Percentiles rank a stretch among this genome's conserved stretches.
Conservation (phyloP, 2,113 vertebrate species). For the Vidua chalybeata region DNA sequence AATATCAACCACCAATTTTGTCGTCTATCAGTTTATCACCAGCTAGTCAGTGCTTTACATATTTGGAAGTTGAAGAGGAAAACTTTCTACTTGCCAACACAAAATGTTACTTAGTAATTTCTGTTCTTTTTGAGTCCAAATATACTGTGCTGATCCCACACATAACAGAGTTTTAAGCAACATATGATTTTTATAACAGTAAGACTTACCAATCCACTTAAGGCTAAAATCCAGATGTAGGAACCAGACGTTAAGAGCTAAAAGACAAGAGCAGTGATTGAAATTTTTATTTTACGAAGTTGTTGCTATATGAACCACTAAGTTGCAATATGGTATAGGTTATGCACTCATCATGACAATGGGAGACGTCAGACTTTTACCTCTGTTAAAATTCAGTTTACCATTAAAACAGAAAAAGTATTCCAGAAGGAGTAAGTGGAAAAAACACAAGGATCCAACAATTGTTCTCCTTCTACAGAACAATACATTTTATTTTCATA, state of each 20-base stretch:
- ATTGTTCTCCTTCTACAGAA: background rate
- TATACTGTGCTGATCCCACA: background rate
- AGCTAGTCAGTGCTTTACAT: background rate
- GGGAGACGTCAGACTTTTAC: background rate
- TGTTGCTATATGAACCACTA: background rate
- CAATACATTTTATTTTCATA: slow-evolving; percentile 54
- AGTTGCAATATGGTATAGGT: background rate
- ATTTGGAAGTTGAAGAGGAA: background rate
- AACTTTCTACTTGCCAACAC: background rate
- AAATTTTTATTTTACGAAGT: background rate
- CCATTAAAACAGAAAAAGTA: background rate
- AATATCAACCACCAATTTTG: background rate
- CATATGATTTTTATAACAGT: background rate
- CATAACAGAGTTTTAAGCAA: background rate
- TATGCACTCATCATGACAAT: background rate
- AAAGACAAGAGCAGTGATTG: slow-evolving; percentile 66
- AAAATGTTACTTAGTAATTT: background rate
- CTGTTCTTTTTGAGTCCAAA: background rate
- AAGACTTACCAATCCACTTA: slow-evolving; percentile 94
- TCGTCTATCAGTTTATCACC: background rate
- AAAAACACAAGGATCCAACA: slow-evolving; percentile 5
- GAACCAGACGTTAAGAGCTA: slow-evolving; percentile 91
- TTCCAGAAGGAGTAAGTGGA: background rate
- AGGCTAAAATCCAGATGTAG: slow-evolving; percentile 93
- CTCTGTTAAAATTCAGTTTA: background rate